Conservation (phyloP, 92 coral and sea anemone genomes). For the Epizoanthus scotinus region DNA sequence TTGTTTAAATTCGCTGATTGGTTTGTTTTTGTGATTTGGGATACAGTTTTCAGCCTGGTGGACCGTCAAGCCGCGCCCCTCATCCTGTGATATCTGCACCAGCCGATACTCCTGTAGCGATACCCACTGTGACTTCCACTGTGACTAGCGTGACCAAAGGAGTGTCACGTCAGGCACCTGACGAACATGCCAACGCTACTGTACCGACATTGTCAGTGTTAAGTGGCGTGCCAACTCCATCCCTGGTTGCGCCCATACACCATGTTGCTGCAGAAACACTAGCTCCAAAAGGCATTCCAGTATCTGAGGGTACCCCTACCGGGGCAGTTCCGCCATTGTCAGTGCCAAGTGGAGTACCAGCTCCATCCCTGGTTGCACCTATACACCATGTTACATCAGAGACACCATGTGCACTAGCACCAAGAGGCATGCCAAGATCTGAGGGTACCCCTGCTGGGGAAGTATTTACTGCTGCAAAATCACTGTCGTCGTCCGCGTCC, state of each 20-base stretch:
- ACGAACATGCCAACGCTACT: not conserved
- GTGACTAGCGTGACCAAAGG: not conserved
- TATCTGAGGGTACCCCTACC: not conserved
- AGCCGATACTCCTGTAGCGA: not conserved
- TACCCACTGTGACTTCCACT: not conserved
- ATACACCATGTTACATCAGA: not conserved
- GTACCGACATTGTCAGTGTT: not conserved
- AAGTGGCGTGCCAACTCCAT: not conserved
- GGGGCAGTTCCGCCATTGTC: slow-evolving; percentile 1
- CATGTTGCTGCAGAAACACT: not conserved
- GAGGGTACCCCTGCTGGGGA: not conserved
- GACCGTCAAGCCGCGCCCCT: not conserved
- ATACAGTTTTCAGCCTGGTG: slow-evolving; percentile 12
- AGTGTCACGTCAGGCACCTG: not conserved
- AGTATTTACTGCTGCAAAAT: not conserved
- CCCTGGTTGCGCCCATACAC: not conserved
- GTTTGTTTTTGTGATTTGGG: not conserved
- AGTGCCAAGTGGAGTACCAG: not conserved
- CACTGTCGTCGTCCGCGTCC: not conserved
- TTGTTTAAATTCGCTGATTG: too few relatives aligned
- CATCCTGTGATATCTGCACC: not conserved
- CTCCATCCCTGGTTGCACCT: too few relatives aligned
- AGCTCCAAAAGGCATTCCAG: not conserved
- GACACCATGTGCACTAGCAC: not conserved
- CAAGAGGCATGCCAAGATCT: not conserved